Base-by-base conservation (phyloP, 2,888 invertebrate species). In the Drosophila limbata region DNA sequence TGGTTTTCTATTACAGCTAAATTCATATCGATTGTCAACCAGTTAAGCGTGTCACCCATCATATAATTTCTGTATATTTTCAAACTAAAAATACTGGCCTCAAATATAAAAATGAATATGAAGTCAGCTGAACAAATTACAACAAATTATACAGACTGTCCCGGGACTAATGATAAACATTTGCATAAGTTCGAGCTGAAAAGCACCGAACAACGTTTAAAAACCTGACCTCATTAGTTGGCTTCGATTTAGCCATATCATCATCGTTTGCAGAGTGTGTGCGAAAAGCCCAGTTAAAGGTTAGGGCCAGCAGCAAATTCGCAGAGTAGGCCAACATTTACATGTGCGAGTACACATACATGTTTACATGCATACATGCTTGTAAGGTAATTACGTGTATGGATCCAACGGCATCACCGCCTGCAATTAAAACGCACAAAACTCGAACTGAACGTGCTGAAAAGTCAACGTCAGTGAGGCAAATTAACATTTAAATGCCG, bases 401-500 rank as follows among this genome's bases (percentile, higher is more conserved):
- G 55, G 51, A 42, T 8, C 59, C 65, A 76, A 76, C 76, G 73
- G 77, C 73, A 65, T 73, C 69, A 45, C 47, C 50, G 51, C 21
- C 42, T 81, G 85, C 81, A 83, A 83, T 85, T 83, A 85, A 82
- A 73, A 77, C 69, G 76, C 66, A 69, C 72, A 69, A 37, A 73
- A 56, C 61, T 50, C 57, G 48, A 64, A 64, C 15, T 42, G 45
- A 81, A 73, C 67, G 73, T 77, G 77, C 79, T 73, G 64, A 71
- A 79, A 69, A 71, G 67, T 79, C 73, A 69, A 51, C 77, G 70
- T 70, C 75, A 71, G 77, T 66, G 50, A 53, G 63, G 62, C 51
- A 78, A 84, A 82, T 78, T 80, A 85, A 76, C 82, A 80, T 86
- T 86, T 81, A 87, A 82, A 75, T 75, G 69, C 82, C 73, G 76